These are phyloP conservation scores for Drepanosiphum platanoidis DNA, from an alignment of 2,888 invertebrate genomes.

Conservation along the genomic window DNA sequence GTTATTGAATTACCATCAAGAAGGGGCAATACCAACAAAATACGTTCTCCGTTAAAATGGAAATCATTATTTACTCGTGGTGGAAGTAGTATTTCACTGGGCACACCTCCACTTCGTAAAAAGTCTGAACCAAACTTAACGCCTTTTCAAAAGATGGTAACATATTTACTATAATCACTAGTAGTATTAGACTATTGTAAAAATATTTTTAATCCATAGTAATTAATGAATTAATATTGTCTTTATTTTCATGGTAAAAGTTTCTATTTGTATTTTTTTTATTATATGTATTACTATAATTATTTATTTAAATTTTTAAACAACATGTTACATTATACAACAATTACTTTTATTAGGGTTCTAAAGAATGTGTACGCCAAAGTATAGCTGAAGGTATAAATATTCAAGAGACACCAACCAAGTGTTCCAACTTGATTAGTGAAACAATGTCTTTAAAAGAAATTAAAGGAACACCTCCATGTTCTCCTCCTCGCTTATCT, in stretches of 20 bases:
- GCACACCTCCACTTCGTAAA: conserved; percentile 62
- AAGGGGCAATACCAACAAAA: conserved; percentile 74
- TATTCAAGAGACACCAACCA: conserved; percentile 58
- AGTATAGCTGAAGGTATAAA: conserved; percentile 39
- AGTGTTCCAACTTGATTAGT: conserved; percentile 63
- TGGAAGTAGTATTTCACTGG: conserved; percentile 61
- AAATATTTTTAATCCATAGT: not conserved
- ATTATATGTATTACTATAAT: not conserved
- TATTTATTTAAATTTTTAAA: not conserved
- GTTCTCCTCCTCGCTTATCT: conserved; percentile 63
- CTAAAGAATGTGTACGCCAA: conserved; percentile 28
- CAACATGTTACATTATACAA: not conserved
- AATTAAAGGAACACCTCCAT: conserved; percentile 64
- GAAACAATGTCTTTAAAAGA: conserved; percentile 58
- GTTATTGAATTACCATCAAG: conserved; percentile 84
- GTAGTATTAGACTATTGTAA: not conserved
- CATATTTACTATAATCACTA: not conserved
- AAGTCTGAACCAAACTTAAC: conserved; percentile 64
- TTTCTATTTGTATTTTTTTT: no score
- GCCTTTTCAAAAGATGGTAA: conserved; percentile 57
- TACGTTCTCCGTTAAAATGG: conserved; percentile 83
- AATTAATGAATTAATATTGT: not conserved
- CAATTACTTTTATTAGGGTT: conserved; percentile 18
- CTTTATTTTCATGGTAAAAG: not conserved
- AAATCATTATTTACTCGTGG: conserved; percentile 75